These are phyloP conservation scores for Scrobipalpa costella DNA, from an alignment of 2,888 invertebrate genomes.

Conservation along the genomic window DNA sequence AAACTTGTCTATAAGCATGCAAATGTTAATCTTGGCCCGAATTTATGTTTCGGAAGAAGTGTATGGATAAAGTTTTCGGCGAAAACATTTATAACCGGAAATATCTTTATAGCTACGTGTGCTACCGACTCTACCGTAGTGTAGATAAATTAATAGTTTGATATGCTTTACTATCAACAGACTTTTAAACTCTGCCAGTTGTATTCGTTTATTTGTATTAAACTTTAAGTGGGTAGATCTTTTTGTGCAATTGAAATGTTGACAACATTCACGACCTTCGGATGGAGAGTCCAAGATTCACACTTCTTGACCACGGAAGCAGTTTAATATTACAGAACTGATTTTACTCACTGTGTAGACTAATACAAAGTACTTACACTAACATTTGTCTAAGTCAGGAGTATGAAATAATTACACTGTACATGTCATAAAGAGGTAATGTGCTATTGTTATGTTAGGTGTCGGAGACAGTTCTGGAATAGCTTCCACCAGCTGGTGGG, in stretches of 20 bases:
- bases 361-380: background rate
- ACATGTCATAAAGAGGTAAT: constrained; percentile 25
- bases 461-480: constrained; percentile 28
- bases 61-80: constrained; percentile 58
- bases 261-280: too few relatives aligned
- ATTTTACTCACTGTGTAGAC: background rate
- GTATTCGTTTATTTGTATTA: too few relatives aligned
- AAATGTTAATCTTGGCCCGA: constrained; percentile 52
- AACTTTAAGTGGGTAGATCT: too few relatives aligned
- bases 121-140: constrained; percentile 20
- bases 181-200: background rate
- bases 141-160: constrained; percentile 10
- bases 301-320: too few relatives aligned
- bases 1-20: constrained; percentile 37
- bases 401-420: constrained; percentile 13
- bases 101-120: constrained; percentile 37
- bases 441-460: constrained; percentile 26
- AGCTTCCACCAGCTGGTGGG: constrained; percentile 66
- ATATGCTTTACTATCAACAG: background rate
- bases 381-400: constrained; percentile 11
- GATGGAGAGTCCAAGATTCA: too few relatives aligned
- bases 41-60: constrained; percentile 66
- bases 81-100: constrained; percentile 39
- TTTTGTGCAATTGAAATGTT: too few relatives aligned
- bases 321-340: background rate